Evolutionary conservation across 2,113 vertebrate species (phyloP).

Genomic region (Hystrix brachyura): DNA sequence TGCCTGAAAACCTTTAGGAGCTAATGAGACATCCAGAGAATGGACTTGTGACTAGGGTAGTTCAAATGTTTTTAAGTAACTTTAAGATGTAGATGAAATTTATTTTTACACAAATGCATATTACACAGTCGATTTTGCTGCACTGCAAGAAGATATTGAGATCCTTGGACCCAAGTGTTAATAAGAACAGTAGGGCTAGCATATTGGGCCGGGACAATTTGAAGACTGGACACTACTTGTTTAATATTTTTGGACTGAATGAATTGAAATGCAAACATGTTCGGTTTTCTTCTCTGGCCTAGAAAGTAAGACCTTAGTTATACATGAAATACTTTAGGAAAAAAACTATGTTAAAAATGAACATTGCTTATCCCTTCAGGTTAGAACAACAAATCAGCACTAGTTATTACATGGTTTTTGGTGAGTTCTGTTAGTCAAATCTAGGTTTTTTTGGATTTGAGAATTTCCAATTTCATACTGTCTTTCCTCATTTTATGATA

Average conservation of each 20-base stretch:
- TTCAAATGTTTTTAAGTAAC: constrained; percentile 27
- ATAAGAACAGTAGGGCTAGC: not conserved
- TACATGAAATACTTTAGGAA: not conserved
- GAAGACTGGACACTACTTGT: not conserved
- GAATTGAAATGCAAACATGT: not conserved
- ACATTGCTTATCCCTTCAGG: not conserved
- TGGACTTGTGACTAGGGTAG: not conserved
- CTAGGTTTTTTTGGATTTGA: not conserved
- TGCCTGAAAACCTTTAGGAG: not conserved
- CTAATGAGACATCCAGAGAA: not conserved
- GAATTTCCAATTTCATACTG: not conserved
- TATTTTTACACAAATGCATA: constrained; percentile 4
- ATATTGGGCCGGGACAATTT: not conserved
- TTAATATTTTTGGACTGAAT: not conserved
- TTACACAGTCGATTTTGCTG: not conserved
- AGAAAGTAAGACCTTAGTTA: not conserved
- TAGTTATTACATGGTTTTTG: not conserved
- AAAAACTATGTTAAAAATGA: not conserved
- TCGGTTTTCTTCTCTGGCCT: not conserved
- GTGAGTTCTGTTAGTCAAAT: not conserved
- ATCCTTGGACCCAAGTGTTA: not conserved
- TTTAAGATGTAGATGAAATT: not conserved
- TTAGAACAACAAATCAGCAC: not conserved
- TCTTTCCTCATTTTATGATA: constrained; percentile 52
- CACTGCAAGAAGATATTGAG: not conserved